Evolutionary conservation across 2,797 vertebrate species (phyloP).

Genomic region (Phrynocephalus forsythii): DNA sequence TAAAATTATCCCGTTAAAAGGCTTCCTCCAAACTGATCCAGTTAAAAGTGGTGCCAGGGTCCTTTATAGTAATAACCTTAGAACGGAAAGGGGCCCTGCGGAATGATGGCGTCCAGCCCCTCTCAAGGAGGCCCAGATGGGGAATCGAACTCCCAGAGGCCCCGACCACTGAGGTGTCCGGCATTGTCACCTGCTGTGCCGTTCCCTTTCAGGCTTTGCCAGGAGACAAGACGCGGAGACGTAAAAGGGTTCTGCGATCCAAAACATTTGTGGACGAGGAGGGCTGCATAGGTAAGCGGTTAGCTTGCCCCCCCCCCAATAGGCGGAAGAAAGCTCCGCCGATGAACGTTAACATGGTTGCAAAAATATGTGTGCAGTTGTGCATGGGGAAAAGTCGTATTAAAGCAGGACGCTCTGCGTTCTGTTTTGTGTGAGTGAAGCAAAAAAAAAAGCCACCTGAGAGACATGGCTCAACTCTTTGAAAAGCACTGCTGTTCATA

Average conservation of each 20-base stretch:
- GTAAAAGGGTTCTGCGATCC: conserved; percentile 89
- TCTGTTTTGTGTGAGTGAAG: too few species aligned
- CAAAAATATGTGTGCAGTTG: too few species aligned
- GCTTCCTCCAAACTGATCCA: accelerated
- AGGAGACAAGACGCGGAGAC: conserved; percentile 83
- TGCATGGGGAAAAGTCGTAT: not conserved
- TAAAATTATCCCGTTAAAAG: not conserved
- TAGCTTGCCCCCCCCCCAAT: too few species aligned
- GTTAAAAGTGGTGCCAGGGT: not conserved
- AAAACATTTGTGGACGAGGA: conserved; percentile 86
- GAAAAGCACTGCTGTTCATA: not conserved
- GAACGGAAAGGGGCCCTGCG: too few species aligned
- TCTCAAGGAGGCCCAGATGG: too few species aligned
- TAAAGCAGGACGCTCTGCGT: too few species aligned
- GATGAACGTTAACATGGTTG: accelerated
- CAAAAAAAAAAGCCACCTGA: not conserved
- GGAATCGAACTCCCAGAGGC: too few species aligned
- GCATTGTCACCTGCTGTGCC: not conserved
- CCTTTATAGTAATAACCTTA: too few species aligned
- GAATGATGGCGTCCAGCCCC: too few species aligned
- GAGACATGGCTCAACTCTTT: not conserved
- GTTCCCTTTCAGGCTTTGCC: conserved; percentile 56
- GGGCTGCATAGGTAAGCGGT: conserved; percentile 90
- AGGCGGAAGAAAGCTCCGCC: not conserved
- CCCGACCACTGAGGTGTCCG: too few species aligned